Base-by-base conservation (phyloP, 2,797 vertebrate species). In the Sebastiscus albofasciatus region DNA sequence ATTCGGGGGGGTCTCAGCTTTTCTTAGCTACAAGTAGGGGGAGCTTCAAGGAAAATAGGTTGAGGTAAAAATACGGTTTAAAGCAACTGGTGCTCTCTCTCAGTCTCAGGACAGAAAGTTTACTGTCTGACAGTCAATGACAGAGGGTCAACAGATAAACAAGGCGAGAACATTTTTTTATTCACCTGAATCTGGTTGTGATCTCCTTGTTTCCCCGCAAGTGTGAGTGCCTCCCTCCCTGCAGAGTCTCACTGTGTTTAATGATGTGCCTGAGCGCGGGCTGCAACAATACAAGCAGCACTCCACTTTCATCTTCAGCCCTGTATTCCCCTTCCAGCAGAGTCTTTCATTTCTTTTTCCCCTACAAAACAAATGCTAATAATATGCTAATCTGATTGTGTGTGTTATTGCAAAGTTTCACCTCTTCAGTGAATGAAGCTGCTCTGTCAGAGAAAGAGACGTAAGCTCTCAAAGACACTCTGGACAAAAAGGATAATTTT, bases 381-480 rank as follows among this genome's bases (percentile, higher is more conserved):
- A 22, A 73, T 16, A 94, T 93, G 91, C 69, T 88, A 90, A 91
- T 94, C 27, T 80, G 69, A 78, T 39, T 52, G 78, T 31, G 26
- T 83, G 76, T 80, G 77, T 64, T 82, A 72, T 79, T 84, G 78
- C 62, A 26, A 72, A 33, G 67, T 81, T 73, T 74, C 55, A 64
- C 31, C 69, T 73, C 66, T n/a, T 58, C 24, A n/a, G 16, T n/a
- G 58, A 67, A 70, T 11, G 60, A 56, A 34, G 72, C 46, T 7
- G 29, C 64, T 62, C 59, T 0, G 16, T n/a, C 1, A 46, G 24
- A 46, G 34, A 58, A 8, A 55, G 22, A 20, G 20, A 24, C 12
- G 2, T 0, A 27, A 67, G 70, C 67, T 70, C 27, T 79, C 68
- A 62, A 18, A 72, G 8, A 70, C 29, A 39, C 39, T 29, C 4